Evolutionary conservation across 2,797 vertebrate species (phyloP), one percentile per base, ranked within the genome.

Genomic region (Mionectes olivaceus): DNA sequence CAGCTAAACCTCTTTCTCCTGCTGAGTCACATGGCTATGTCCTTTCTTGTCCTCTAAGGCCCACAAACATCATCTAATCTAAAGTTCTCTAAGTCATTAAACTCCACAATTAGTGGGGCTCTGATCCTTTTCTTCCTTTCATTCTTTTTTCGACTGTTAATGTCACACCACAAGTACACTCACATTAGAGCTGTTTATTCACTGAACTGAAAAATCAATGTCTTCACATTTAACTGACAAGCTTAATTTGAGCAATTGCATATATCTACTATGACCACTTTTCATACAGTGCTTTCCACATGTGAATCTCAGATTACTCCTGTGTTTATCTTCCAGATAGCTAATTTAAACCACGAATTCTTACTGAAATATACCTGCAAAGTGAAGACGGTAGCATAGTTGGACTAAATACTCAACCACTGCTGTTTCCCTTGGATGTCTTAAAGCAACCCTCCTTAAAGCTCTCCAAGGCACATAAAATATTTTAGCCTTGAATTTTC

Each of bases 31-130:
- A 68, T 3, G 18, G 22, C 24, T 46, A 24, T 81, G 87, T 46
- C 79, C 88, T 93, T 96, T 93, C 55, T 87, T 35, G 70, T 93
- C 70, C 92, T 95, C 63, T 95, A 57, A 95, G 44, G 32, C 17
- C 11, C 44, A 84, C 68, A 79, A 61, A 61, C 30, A 76, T 44
- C 35, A 60, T 55, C 73, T 91, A 43, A 60, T 79, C 77, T 70
- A 22, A 43, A 78, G 65, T 75, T 30, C 39, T 49, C 76, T 44
- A 90, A 65, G 69, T 70, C 70, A 94, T 91, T 91, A 91, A 88
- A 86, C 32, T 73, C 70, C 80, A 49, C 55, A 94, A 90, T 88
- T 93, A 94, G 76, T 52, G 28, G 17, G 23, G 17, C 50, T 93
- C 1, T 3, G 55, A 83, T 81, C 73, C 61, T 86, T 93, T 88